phyloP scores from a whole-genome alignment of 2,113 vertebrate genomes.

The Phrynocephalus versicolor region DNA sequence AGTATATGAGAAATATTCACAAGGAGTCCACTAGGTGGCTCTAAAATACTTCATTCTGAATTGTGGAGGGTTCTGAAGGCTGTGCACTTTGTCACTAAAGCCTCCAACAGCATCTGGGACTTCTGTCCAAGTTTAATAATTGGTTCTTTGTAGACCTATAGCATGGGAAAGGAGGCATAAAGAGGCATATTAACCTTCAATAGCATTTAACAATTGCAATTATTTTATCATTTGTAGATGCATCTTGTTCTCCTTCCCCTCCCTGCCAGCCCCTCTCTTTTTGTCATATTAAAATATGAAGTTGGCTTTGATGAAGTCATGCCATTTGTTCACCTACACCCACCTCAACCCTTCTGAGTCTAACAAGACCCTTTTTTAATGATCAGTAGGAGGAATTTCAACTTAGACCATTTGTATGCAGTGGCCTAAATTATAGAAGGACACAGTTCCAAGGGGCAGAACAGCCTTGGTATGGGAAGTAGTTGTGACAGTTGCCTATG shows the following conservation, averaged over 20 bases:
- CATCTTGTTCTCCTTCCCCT: neutral
- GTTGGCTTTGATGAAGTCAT: neutral
- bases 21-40: slow-evolving; percentile 65
- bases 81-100: neutral
- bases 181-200: neutral
- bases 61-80: neutral
- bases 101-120: neutral
- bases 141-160: neutral
- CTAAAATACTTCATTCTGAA: slow-evolving; percentile 39
- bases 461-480: neutral
- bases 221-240: neutral
- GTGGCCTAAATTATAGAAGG: neutral
- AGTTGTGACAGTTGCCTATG: no score
- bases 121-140: neutral
- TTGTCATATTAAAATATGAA: neutral
- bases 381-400: neutral
- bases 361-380: neutral
- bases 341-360: neutral
- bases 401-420: neutral
- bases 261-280: neutral
- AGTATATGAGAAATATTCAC: slow-evolving; percentile 16
- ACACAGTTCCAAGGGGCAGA: neutral
- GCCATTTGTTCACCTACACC: neutral
- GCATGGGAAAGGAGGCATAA: neutral
- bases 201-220: neutral